phyloP scores from a whole-genome alignment of 2,113 vertebrate genomes.

The Chloebia gouldiae region DNA sequence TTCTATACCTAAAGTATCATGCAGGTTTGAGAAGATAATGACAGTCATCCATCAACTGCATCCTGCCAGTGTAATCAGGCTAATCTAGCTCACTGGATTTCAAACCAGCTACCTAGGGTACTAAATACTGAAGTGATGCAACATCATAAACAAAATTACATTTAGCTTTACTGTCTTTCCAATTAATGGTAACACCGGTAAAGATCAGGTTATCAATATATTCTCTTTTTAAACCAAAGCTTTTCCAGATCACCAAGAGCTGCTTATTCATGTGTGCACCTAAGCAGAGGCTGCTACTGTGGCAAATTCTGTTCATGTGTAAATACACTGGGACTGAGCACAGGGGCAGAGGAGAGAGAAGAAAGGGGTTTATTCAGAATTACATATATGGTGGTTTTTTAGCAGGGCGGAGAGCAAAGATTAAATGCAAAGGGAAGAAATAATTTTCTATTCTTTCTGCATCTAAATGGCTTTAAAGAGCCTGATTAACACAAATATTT shows the following conservation, averaged over 20 bases:
- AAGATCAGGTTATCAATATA: slow-evolving; percentile 24
- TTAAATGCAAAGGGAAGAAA: background rate
- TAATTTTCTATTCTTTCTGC: background rate
- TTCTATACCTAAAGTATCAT: slow-evolving; percentile 72
- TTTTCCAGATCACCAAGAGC: background rate
- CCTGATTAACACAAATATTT: background rate
- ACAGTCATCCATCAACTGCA: slow-evolving; percentile 80
- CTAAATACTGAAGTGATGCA: slow-evolving; percentile 46
- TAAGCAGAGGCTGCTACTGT: background rate
- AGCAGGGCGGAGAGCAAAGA: background rate
- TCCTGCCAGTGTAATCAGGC: slow-evolving; percentile 74
- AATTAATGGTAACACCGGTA: slow-evolving; percentile 11
- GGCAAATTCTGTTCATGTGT: background rate
- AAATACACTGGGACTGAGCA: background rate
- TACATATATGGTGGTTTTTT: background rate
- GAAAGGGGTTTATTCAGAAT: background rate
- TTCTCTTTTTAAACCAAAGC: background rate
- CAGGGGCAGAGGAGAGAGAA: background rate
- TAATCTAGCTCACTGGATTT: slow-evolving; percentile 73
- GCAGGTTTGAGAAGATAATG: slow-evolving; percentile 80
- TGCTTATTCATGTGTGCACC: background rate
- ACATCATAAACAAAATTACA: slow-evolving; percentile 47
- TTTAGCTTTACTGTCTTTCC: slow-evolving; percentile 23
- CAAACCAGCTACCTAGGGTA: slow-evolving; percentile 69
- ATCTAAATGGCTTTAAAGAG: background rate